Evolutionary conservation across 2,113 vertebrate genomes (phyloP).

Genomic region (Larimichthys polyactis): DNA sequence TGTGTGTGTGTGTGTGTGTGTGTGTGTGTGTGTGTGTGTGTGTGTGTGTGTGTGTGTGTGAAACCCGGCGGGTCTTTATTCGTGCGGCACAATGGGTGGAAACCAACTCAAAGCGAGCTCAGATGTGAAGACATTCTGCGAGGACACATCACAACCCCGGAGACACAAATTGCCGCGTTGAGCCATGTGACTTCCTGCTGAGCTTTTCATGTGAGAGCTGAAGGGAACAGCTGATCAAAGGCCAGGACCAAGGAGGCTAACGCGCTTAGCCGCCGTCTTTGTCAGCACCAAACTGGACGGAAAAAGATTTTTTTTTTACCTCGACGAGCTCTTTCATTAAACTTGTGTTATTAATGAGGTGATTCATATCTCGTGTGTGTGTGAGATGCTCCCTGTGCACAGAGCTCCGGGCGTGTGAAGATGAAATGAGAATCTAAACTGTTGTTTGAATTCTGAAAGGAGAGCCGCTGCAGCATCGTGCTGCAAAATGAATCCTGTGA

Average conservation of each 20-base stretch:
- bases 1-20: not conserved
- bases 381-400: not conserved
- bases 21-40: not conserved
- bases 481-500: not conserved
- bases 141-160: constrained; percentile 59
- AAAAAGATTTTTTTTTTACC: not conserved
- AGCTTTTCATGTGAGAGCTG: constrained; percentile 73
- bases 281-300: constrained; percentile 15
- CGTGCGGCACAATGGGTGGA: constrained; percentile 55
- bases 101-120: constrained; percentile 67
- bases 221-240: constrained; percentile 66
- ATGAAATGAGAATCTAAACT: constrained; percentile 21
- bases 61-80: constrained; percentile 55
- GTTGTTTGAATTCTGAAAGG: constrained; percentile 23
- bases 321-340: not conserved
- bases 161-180: constrained; percentile 70
- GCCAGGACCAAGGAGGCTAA: not conserved
- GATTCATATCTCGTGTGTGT: not conserved
- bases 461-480: constrained; percentile 4
- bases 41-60: too few species aligned
- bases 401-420: not conserved
- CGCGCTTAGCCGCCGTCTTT: not conserved
- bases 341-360: not conserved
- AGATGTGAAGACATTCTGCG: constrained; percentile 58
- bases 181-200: constrained; percentile 63